Conservation (phyloP, 2,797 vertebrate species). For the Onychomys torridus region DNA sequence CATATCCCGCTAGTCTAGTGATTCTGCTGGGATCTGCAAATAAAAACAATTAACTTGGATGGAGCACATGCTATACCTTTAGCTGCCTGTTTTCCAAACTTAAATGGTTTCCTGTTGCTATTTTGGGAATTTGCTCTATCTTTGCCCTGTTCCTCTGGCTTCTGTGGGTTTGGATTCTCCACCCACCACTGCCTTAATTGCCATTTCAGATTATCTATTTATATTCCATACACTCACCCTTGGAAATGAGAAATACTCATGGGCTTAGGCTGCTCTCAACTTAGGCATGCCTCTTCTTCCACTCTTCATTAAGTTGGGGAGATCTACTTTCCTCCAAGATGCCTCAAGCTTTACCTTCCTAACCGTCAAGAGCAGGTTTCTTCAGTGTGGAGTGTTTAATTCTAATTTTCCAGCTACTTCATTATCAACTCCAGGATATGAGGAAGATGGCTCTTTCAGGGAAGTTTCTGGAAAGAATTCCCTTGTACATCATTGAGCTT, state of each 20-base stretch:
- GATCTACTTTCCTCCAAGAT: background rate
- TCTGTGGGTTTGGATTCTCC: background rate
- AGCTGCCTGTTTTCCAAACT: background rate
- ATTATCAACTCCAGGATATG: background rate
- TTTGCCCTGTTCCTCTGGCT: background rate
- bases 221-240: no score
- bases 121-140: background rate
- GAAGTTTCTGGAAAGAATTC: background rate
- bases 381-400: background rate
- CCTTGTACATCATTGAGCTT: background rate
- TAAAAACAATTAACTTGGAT: background rate
- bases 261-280: accelerated
- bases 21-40: background rate
- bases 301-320: background rate
- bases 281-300: accelerated
- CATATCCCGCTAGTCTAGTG: no score
- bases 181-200: accelerated
- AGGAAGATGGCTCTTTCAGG: background rate
- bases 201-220: accelerated
- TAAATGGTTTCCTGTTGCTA: background rate
- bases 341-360: background rate
- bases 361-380: background rate
- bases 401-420: background rate
- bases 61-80: background rate
- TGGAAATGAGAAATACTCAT: background rate